Percentiles rank a stretch among this genome's conserved stretches.
These are phyloP conservation scores for Empis livida DNA, from an alignment of 2,888 invertebrate genomes.

Conservation along the genomic window DNA sequence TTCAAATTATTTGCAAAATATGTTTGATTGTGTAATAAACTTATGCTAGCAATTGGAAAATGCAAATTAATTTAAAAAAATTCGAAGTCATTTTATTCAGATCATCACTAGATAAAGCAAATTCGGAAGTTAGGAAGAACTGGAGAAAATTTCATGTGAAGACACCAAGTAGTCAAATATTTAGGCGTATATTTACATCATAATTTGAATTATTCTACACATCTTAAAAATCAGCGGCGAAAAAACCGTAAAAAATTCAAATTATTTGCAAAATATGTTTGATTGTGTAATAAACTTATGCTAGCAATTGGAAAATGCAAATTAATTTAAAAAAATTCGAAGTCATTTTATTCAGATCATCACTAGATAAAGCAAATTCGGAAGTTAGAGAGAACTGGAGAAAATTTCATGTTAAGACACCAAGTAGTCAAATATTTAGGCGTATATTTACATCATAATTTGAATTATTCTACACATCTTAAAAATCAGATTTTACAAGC, in stretches of 20 bases:
- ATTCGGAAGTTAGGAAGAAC: background rate
- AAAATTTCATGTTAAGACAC: background rate
- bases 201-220: too few species aligned
- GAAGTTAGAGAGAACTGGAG: background rate
- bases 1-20: background rate
- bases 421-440: background rate
- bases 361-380: background rate
- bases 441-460: background rate
- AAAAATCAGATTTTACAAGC: background rate
- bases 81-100: background rate
- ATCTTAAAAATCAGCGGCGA: too few species aligned
- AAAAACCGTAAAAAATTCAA: background rate
- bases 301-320: background rate
- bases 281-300: background rate
- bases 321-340: background rate
- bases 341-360: background rate
- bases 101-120: background rate
- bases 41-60: background rate
- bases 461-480: background rate
- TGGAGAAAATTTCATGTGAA: background rate
- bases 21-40: background rate
- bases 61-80: background rate
- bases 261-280: background rate
- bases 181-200: too few species aligned
- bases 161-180: too few species aligned